Conservation (phyloP, 2,888 invertebrate species). For the Callimorpha dominula region DNA sequence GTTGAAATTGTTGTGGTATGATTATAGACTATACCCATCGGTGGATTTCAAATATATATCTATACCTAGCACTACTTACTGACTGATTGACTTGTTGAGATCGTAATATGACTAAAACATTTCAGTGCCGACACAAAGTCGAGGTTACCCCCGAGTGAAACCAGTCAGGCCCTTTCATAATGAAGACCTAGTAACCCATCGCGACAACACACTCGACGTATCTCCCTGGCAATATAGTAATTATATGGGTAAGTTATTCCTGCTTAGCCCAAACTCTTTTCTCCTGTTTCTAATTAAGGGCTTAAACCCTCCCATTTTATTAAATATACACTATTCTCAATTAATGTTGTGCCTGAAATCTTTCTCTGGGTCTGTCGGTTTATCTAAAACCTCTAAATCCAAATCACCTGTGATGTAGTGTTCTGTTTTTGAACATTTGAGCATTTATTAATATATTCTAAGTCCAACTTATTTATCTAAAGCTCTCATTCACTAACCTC, state of each 20-base stretch:
- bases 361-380: not conserved
- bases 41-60: too few species aligned
- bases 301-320: not conserved
- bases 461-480: too few species aligned
- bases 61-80: too few species aligned
- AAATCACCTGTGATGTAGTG: too few species aligned
- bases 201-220: slow-evolving; percentile 52
- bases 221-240: slow-evolving; percentile 63
- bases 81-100: not conserved
- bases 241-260: slow-evolving; percentile 37
- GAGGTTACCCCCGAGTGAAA: slow-evolving; percentile 69
- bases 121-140: slow-evolving; percentile 28
- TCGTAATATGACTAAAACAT: slow-evolving; percentile 18
- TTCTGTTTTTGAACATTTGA: too few species aligned
- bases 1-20: too few species aligned
- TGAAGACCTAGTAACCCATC: slow-evolving; percentile 63
- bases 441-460: too few species aligned
- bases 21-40: too few species aligned
- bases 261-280: not conserved
- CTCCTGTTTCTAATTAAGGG: not conserved
- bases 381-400: too few species aligned
- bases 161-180: slow-evolving; percentile 75
- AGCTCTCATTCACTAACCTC: too few species aligned
- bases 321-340: not conserved
- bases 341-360: not conserved